Base-by-base conservation (phyloP, 2,113 vertebrate genomes). In the Pterocles gutturalis region DNA sequence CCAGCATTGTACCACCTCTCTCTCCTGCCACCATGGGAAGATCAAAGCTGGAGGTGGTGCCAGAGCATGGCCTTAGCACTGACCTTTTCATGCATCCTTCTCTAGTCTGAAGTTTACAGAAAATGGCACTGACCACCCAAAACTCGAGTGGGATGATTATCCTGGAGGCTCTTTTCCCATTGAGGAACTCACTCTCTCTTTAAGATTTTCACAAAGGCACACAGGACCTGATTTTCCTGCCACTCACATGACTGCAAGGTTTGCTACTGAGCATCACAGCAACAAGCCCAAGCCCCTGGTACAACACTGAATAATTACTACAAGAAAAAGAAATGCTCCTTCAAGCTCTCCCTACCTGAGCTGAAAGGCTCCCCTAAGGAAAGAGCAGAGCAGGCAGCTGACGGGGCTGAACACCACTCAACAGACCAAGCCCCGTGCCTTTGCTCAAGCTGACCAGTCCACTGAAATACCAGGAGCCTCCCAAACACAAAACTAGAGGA, bases 11-110 rank as follows among this genome's bases (percentile, higher is more conserved):
- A 45, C 24, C 31, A 66, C 54, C 54, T 60, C 53, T 14, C 65
- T 71, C 78, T 26, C 2, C 2, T 36, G 72, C 49, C 24, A 26
- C 9, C 72, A 66, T 0, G 0, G 51, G 9, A 49, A 25, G 5
- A 76, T 19, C 45, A 71, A 60, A 83, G 62, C 34, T 72, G 57
- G 18, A 75, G 53, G 54, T 16, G 4, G 0, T 2, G 3, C 9
- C 0, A 3, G 57, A 66, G 20, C 7, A 43, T 1, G 13, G 48
- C 28, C 65, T 53, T 0, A 0, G 20, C 45, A 90, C 24, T 33
- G 43, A 54, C 2, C 1, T 33, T 29, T 70, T 57, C 54, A 19
- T 1, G 3, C 0, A 3, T 76, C 45, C 34, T 75, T 61, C 29
- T 10, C 53, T 33, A 36, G n/a, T 14, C 76, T 77, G 29, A 86